These are phyloP conservation scores for Nemurella pictetii DNA, from an alignment of 2,888 invertebrate genomes.

Conservation along the genomic window DNA sequence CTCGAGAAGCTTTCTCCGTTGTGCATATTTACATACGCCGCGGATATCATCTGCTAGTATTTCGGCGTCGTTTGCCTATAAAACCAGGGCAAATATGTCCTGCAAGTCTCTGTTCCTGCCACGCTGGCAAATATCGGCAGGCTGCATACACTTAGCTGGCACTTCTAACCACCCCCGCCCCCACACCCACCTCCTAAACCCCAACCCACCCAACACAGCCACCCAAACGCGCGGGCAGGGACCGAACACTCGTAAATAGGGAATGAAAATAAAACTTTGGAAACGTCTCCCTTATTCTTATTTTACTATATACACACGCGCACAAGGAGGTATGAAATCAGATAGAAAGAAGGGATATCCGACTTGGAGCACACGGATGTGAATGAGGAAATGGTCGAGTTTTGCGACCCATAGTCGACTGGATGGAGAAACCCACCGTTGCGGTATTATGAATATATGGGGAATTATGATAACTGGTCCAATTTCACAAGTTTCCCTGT, in stretches of 20 bases:
- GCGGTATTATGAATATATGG: neutral
- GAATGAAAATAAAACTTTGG: neutral
- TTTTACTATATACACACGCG: neutral
- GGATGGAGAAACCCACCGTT: neutral
- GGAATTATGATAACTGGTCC: neutral
- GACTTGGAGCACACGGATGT: neutral
- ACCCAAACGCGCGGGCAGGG: neutral
- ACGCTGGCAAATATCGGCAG: no score
- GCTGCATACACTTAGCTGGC: no score
- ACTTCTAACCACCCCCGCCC: no score
- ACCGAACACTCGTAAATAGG: neutral
- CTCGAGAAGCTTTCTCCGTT: neutral
- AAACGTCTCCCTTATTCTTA: neutral
- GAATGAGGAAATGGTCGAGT: neutral
- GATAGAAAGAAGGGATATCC: neutral
- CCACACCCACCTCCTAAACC: no score
- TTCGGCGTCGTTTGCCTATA: neutral
- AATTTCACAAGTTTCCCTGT: neutral
- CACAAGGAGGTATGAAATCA: neutral
- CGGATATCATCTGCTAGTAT: neutral
- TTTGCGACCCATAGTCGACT: neutral
- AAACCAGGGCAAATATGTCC: neutral
- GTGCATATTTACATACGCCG: neutral
- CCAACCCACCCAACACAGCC: no score
- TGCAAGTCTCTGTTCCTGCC: no score